These are phyloP conservation scores for Alviniconcha marisindica DNA, from an alignment of 1,140 invertebrate genomes.

Conservation along the genomic window DNA sequence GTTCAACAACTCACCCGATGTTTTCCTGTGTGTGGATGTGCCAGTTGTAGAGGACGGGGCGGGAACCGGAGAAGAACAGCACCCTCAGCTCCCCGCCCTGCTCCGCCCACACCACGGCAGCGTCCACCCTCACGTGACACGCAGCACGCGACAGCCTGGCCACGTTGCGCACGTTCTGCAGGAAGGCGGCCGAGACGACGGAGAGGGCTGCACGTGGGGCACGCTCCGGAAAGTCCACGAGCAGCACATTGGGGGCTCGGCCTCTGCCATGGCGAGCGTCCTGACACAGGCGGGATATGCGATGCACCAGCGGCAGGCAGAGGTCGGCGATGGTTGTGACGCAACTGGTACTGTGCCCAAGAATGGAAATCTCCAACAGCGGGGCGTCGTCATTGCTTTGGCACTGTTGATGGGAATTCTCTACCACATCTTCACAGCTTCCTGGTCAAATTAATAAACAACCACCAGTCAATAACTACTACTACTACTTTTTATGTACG, in stretches of 20 bases:
- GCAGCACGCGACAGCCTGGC: background rate
- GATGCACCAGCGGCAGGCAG: slow-evolving; percentile 10
- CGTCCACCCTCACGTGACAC: slow-evolving; percentile 10
- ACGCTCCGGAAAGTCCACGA: slow-evolving; percentile 28
- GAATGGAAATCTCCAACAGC: slow-evolving; percentile 5
- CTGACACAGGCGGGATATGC: background rate
- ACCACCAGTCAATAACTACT: too few relatives aligned
- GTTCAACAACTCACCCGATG: background rate
- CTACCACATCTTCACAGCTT: background rate
- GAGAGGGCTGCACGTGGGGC: background rate
- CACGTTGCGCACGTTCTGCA: slow-evolving; percentile 30
- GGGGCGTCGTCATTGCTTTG: background rate
- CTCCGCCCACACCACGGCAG: background rate
- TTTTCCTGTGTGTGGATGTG: background rate
- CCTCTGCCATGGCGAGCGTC: background rate
- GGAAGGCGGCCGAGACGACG: slow-evolving; percentile 27
- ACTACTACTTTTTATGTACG: too few relatives aligned
- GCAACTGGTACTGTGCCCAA: slow-evolving; percentile 15
- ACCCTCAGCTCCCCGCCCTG: background rate
- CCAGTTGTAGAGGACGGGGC: slow-evolving; percentile 17
- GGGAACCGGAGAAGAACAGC: background rate
- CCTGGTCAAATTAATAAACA: background rate
- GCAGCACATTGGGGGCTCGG: slow-evolving; percentile 32
- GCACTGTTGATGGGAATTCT: background rate
- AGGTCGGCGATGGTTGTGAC: slow-evolving; percentile 21